A percentile compares a stretch with the other conserved stretches of the same genome.
Evolutionary conservation across 1,140 invertebrate species (phyloP).

Genomic region (Augochlora pura): DNA sequence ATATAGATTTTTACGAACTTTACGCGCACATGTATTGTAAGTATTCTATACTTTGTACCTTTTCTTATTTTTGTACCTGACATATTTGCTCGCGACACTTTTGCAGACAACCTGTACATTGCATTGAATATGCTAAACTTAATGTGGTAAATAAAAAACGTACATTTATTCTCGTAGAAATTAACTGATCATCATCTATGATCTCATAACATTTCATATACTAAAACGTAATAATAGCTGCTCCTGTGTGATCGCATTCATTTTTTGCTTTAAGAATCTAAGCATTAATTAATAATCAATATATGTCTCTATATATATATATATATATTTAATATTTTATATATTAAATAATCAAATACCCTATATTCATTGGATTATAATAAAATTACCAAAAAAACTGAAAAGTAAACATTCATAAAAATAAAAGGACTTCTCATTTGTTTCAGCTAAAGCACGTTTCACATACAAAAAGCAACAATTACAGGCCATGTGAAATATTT

Average conservation of each 20-base stretch:
- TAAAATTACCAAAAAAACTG: slow-evolving; percentile 62
- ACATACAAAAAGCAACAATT: slow-evolving; percentile 80
- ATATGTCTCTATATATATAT: slow-evolving; percentile 65
- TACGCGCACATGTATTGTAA: slow-evolving; percentile 53
- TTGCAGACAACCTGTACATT: slow-evolving; percentile 66
- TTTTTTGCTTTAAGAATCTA: slow-evolving; percentile 43
- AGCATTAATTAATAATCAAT: slow-evolving; percentile 64
- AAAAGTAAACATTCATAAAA: slow-evolving; percentile 58
- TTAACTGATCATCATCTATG: slow-evolving; percentile 48
- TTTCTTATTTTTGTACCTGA: slow-evolving; percentile 62
- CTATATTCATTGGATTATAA: slow-evolving; percentile 66
- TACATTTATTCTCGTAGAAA: slow-evolving; percentile 53
- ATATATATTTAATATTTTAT: slow-evolving; percentile 69
- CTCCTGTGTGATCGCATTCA: slow-evolving; percentile 60
- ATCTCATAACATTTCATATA: slow-evolving; percentile 50
- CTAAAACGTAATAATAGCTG: slow-evolving; percentile 66
- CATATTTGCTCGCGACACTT: slow-evolving; percentile 65
- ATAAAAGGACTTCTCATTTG: slow-evolving; percentile 57
- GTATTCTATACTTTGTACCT: slow-evolving; percentile 65
- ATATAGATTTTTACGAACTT: slow-evolving; percentile 56
- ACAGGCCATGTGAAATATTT: slow-evolving; percentile 74
- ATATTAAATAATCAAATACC: slow-evolving; percentile 71
- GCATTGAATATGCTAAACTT: slow-evolving; percentile 56
- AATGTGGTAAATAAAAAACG: slow-evolving; percentile 54
- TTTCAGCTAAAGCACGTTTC: slow-evolving; percentile 75